Evolutionary conservation across 2,888 invertebrate species (phyloP), one percentile per base, ranked within the genome.

Genomic region (Odontothrips loti): DNA sequence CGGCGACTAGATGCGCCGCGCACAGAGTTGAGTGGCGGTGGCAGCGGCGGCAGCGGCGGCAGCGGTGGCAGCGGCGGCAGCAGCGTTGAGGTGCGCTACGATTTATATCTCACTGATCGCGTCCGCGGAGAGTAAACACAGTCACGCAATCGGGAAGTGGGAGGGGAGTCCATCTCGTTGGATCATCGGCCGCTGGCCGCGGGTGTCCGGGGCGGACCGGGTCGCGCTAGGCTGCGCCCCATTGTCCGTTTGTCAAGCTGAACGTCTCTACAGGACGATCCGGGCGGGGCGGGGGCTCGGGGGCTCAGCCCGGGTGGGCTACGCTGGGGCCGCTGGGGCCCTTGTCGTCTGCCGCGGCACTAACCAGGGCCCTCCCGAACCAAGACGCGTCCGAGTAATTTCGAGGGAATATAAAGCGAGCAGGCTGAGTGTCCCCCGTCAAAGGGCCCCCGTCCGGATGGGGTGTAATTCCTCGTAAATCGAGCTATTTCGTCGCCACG

Each of bases 171-270:
- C 34, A 6, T 43, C 58, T 6, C 58, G 12, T 17, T 15, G 58
- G 58, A 11, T 17, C 58, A 58, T n/a, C 58, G 17, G 20, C 58
- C 17, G 34, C n/a, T 51, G 17, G 58, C 20, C 11, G 58, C 11
- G 58, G 58, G 20, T 1, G 48, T 9, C 48, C 51, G 51, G 51
- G 58, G 20, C 58, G 58, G 17, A 1, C 58, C 20, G 58, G 58
- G 1, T 15, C 58, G 58, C 58, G 20, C 15, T 51, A 17, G 51
- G 17, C 17, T 17, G 58, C 58, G 58, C 17, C n/a, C 27, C 27
- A 75, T 75, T 75, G 68, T 75, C 68, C 68, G 68, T 75, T 75
- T 75, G 68, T 75, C 68, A 75, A 75, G 68, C 58, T 11, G 58
- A 58, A 27, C 58, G 58, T 58, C 58, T 58, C 34, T n/a, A n/a